These are phyloP conservation scores for Paguma larvata DNA, from an alignment of 2,797 vertebrate genomes.

Conservation along the genomic window DNA sequence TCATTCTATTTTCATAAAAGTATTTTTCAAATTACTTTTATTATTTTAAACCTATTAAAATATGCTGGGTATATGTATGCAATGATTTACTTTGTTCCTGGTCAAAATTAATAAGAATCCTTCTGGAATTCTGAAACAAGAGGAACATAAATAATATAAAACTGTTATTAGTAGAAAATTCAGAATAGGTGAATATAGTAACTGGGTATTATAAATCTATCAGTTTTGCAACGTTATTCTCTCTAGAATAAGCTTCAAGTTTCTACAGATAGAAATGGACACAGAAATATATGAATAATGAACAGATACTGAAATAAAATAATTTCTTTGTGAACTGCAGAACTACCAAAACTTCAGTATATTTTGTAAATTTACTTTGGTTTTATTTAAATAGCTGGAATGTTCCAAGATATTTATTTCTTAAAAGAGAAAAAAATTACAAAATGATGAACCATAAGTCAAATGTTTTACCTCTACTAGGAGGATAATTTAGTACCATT, in stretches of 20 bases:
- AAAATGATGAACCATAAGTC: not conserved
- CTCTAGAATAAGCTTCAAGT: not conserved
- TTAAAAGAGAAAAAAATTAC: not conserved
- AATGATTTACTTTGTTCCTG: not conserved
- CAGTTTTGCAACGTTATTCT: not conserved
- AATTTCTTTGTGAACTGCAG: not conserved
- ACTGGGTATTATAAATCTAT: not conserved
- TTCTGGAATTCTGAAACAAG: not conserved
- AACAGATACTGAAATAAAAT: not conserved
- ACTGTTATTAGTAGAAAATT: not conserved
- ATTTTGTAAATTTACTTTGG: not conserved
- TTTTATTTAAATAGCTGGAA: not conserved
- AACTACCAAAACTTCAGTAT: not conserved
- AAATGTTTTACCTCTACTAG: not conserved
- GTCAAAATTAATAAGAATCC: not conserved
- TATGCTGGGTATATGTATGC: not conserved
- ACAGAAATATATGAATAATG: not conserved
- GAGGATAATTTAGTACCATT: constrained; percentile 31
- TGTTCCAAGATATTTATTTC: not conserved
- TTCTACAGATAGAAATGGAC: not conserved
- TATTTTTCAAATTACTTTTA: constrained; percentile 14
- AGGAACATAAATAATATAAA: not conserved
- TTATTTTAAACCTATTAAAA: constrained; percentile 37
- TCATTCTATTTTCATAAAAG: not conserved
- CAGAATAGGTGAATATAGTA: not conserved